phyloP scores from a whole-genome alignment of 2,888 invertebrate genomes.

The Magallana nippona region DNA sequence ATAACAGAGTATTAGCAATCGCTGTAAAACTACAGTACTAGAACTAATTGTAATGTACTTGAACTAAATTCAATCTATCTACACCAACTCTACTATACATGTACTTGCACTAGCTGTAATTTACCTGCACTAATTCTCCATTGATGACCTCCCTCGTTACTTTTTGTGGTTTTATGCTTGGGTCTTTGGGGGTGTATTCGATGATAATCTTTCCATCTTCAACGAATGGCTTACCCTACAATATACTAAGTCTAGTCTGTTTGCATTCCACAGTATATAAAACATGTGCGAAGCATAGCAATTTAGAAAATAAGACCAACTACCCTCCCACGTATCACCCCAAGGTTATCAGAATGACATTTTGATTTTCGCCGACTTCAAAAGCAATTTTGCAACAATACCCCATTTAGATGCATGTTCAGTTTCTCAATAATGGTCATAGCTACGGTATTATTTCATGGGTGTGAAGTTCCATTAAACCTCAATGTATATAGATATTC shows the following conservation, averaged over 20 bases:
- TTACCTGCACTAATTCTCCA: slow-evolving; percentile 60
- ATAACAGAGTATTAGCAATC: too few relatives aligned
- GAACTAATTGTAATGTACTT: too few relatives aligned
- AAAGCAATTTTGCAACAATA: neutral
- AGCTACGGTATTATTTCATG: too few relatives aligned
- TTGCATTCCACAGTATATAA: neutral
- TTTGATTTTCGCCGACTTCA: neutral
- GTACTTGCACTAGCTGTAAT: neutral
- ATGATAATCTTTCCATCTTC: slow-evolving; percentile 61
- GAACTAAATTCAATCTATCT: neutral
- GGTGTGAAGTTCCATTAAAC: too few relatives aligned
- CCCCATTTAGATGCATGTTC: too few relatives aligned
- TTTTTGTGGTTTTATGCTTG: slow-evolving; percentile 54
- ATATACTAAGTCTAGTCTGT: neutral
- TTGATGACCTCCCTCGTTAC: slow-evolving; percentile 60
- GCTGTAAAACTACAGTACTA: too few relatives aligned
- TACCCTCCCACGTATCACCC: neutral
- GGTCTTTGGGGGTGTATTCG: slow-evolving; percentile 52
- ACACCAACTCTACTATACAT: neutral
- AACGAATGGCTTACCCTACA: slow-evolving; percentile 53
- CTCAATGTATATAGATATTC: too few relatives aligned
- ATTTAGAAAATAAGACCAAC: neutral
- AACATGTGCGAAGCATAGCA: neutral
- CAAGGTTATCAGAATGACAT: neutral
- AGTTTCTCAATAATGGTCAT: too few relatives aligned